Percentiles rank a stretch among this genome's conserved stretches.
phyloP scores from a whole-genome alignment of 1,140 invertebrate genomes.

The Bilobella aurantiaca region DNA sequence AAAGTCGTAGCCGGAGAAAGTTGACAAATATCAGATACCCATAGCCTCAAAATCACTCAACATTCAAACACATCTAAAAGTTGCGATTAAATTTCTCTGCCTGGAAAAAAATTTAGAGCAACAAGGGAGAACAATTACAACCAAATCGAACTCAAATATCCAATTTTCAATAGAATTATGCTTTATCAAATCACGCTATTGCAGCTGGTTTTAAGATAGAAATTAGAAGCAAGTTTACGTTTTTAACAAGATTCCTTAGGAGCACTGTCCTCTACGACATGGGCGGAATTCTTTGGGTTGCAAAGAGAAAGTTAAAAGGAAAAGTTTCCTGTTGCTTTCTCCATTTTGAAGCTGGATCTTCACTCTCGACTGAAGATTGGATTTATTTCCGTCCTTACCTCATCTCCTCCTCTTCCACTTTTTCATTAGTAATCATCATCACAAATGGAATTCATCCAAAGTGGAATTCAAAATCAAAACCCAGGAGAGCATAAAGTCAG shows the following conservation, averaged over 20 bases:
- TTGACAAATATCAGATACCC: background rate
- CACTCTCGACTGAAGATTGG: conserved; percentile 1
- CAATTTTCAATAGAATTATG: too few species aligned
- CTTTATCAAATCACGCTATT: too few species aligned
- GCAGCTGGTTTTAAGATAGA: too few species aligned
- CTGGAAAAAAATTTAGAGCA: background rate
- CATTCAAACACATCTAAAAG: too few species aligned
- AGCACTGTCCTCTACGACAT: too few species aligned
- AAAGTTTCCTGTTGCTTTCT: conserved; percentile 4
- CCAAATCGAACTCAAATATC: background rate
- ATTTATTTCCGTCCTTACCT: conserved; percentile 9
- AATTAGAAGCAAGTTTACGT: too few species aligned
- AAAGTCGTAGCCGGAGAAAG: background rate
- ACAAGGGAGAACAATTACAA: background rate
- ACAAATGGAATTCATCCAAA: background rate
- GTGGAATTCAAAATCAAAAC: conserved; percentile 6
- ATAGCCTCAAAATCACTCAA: too few species aligned
- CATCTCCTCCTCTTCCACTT: background rate
- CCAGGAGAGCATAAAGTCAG: too few species aligned
- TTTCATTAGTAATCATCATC: conserved; percentile 5
- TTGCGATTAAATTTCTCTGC: too few species aligned
- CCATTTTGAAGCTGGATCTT: background rate
- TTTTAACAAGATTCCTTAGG: too few species aligned
- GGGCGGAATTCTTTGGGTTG: background rate
- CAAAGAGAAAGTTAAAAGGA: background rate